Evolutionary conservation across 2,113 vertebrate species (phyloP).

Genomic region (Lucifuga dentata): DNA sequence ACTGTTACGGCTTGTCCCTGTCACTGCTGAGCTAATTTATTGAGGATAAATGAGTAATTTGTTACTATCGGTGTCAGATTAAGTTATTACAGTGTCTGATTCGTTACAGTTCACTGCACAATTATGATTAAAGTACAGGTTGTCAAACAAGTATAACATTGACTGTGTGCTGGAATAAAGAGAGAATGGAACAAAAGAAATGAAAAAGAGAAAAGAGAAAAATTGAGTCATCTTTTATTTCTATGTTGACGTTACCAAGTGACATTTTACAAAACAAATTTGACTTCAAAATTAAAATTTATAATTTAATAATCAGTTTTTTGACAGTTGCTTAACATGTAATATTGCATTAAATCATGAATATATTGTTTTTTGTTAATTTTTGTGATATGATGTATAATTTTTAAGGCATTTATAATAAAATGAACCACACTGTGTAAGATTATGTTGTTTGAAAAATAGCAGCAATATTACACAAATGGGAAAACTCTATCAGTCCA

Average conservation of each 20-base stretch:
- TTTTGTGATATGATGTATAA: too few species aligned
- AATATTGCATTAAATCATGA: too few species aligned
- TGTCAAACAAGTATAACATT: constrained; percentile 25
- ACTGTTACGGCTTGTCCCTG: not conserved
- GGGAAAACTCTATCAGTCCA: constrained; percentile 29
- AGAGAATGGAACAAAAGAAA: constrained; percentile 27
- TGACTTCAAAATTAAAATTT: too few species aligned
- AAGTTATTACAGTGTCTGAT: not conserved
- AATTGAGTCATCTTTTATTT: too few species aligned
- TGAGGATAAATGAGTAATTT: not conserved
- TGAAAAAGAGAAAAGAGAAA: constrained; percentile 21
- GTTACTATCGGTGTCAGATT: constrained; percentile 17
- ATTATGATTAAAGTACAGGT: constrained; percentile 45
- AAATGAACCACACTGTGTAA: too few species aligned
- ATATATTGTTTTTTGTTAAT: too few species aligned
- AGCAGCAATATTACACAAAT: constrained; percentile 9
- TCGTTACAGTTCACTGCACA: constrained; percentile 31
- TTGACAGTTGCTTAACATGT: too few species aligned
- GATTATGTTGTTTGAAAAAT: constrained; percentile 1
- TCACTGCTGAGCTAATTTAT: not conserved
- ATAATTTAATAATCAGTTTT: too few species aligned
- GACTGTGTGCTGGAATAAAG: constrained; percentile 14
- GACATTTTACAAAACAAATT: too few species aligned
- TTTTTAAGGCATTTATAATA: too few species aligned
- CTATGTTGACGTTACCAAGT: too few species aligned